These are phyloP conservation scores for Pristionchus mayeri DNA, from an alignment of 2,888 invertebrate genomes.

Conservation along the genomic window DNA sequence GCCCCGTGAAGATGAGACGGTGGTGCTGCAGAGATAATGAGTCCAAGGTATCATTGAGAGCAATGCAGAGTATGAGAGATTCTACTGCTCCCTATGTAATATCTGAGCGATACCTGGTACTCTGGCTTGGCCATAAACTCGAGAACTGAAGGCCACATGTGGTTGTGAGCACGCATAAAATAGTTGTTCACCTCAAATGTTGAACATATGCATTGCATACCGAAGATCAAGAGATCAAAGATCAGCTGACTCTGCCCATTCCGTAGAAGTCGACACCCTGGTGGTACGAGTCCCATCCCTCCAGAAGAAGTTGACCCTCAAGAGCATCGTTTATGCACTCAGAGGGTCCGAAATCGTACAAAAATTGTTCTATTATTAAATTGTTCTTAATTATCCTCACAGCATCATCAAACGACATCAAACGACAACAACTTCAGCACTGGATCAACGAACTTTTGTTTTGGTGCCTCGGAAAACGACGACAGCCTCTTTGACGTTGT, in stretches of 20 bases:
- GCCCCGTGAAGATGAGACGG: slow-evolving; percentile 70
- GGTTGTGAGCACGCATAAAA: slow-evolving; percentile 66
- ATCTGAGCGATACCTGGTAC: slow-evolving; percentile 2
- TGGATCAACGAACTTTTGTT: slow-evolving; percentile 51
- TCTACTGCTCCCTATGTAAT: too few relatives aligned
- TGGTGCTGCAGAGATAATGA: slow-evolving; percentile 58
- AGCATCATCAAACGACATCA: too few relatives aligned
- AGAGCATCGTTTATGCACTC: background rate
- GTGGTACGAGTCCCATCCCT: slow-evolving; percentile 67
- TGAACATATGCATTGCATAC: background rate
- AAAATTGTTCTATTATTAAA: background rate
- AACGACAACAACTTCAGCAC: too few relatives aligned
- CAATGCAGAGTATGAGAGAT: too few relatives aligned
- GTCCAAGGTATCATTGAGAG: background rate
- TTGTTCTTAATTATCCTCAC: too few relatives aligned
- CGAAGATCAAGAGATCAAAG: background rate
- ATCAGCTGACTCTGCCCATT: slow-evolving; percentile 61
- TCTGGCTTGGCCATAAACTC: slow-evolving; percentile 42
- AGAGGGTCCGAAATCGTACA: background rate
- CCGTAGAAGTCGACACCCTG: slow-evolving; percentile 67
- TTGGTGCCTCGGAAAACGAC: slow-evolving; percentile 66
- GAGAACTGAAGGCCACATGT: slow-evolving; percentile 65
- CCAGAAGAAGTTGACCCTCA: slow-evolving; percentile 68
- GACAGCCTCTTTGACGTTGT: slow-evolving; percentile 54
- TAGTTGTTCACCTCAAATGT: slow-evolving; percentile 67